Conservation (phyloP, 2,888 invertebrate genomes). For the Volucella inflata region DNA sequence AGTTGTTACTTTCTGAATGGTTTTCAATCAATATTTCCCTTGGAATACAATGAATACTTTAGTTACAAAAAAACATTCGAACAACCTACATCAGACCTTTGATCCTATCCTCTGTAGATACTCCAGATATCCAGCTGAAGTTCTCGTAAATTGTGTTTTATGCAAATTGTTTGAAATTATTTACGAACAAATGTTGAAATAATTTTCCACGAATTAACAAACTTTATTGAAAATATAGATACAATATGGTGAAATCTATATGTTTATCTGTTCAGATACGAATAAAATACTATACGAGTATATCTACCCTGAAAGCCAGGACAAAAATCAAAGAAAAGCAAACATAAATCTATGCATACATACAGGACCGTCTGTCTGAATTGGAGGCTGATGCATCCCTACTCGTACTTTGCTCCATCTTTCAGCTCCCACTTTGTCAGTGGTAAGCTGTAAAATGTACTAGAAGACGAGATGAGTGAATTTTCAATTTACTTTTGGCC, state of each 20-base stretch:
- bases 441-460: background rate
- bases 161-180: constrained; percentile 55
- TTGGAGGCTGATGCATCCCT: background rate
- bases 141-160: background rate
- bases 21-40: too few species aligned
- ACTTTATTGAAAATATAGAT: constrained; percentile 30
- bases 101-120: too few species aligned
- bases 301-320: too few species aligned
- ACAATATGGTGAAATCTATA: constrained; percentile 4
- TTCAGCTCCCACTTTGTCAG: background rate
- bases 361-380: background rate
- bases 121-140: too few species aligned
- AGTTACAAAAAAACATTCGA: too few species aligned
- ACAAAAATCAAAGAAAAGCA: constrained; percentile 19
- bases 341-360: background rate
- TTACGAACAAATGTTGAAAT: constrained; percentile 41
- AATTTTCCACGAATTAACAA: constrained; percentile 53
- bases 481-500: constrained; percentile 15
- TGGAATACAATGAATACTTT: too few species aligned
- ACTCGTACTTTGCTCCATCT: background rate
- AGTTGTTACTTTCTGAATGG: too few species aligned
- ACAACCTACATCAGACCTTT: too few species aligned
- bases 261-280: constrained; percentile 13
- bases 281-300: too few species aligned
- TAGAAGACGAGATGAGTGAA: background rate